phyloP scores from a whole-genome alignment of 2,888 invertebrate species.

The Thymelicus lineola region DNA sequence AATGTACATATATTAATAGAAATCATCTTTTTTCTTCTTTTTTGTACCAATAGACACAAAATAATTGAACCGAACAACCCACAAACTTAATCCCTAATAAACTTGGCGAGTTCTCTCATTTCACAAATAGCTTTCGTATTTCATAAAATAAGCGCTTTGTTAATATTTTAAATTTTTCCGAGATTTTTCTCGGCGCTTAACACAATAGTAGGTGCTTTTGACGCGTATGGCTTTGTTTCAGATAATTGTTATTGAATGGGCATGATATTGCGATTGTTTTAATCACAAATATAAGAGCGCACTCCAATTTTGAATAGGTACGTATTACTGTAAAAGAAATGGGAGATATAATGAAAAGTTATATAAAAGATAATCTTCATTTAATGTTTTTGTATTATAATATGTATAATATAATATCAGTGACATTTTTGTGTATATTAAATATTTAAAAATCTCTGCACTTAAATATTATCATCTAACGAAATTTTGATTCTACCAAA shows the following conservation, averaged over 20 bases:
- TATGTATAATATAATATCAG: too few relatives aligned
- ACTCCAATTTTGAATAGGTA: neutral
- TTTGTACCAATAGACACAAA: neutral
- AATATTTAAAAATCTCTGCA: too few relatives aligned
- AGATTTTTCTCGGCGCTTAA: slow-evolving; percentile 16
- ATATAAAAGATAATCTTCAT: too few relatives aligned
- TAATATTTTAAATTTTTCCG: slow-evolving; percentile 38
- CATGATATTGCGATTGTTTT: slow-evolving; percentile 4
- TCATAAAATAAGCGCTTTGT: slow-evolving; percentile 42
- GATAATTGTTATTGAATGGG: slow-evolving; percentile 13
- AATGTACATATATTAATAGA: neutral
- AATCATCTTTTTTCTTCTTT: neutral
- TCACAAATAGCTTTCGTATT: slow-evolving; percentile 39
- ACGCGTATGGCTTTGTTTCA: slow-evolving; percentile 11
- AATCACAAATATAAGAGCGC: neutral
- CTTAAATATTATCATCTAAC: too few relatives aligned
- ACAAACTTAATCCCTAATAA: slow-evolving; percentile 26
- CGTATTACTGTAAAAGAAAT: neutral
- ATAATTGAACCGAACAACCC: slow-evolving; percentile 16
- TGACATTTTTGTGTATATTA: too few relatives aligned
- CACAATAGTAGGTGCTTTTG: slow-evolving; percentile 17
- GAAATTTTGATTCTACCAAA: too few relatives aligned
- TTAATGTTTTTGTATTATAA: too few relatives aligned
- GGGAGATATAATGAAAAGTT: too few relatives aligned
- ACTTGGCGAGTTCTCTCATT: slow-evolving; percentile 28